Evolutionary conservation across 2,797 vertebrate genomes (phyloP).

Genomic region (Schizopygopsis pylzovi): DNA sequence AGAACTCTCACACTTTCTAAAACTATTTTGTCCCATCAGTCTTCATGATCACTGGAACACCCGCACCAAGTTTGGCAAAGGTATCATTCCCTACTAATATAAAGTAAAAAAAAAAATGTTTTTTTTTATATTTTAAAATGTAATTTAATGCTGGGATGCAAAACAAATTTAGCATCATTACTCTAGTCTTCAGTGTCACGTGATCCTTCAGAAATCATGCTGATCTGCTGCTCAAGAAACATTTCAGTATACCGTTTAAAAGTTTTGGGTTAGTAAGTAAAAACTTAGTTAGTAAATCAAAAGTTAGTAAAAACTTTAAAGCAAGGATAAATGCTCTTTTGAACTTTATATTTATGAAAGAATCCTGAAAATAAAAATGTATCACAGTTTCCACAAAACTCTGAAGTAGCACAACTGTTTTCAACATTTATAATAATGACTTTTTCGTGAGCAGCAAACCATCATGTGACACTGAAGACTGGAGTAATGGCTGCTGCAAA

Average conservation of each 20-base stretch:
- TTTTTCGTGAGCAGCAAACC: not conserved
- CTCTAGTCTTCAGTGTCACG: no score
- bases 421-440: not conserved
- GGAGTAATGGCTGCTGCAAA: not conserved
- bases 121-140: not conserved
- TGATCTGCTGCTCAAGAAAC: no score
- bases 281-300: no score
- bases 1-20: not conserved
- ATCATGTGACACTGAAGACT: not conserved
- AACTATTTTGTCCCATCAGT: not conserved
- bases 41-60: slow-evolving; percentile 25
- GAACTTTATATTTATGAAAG: not conserved
- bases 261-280: no score
- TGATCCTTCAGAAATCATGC: no score
- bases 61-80: not conserved
- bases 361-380: not conserved
- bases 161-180: not conserved
- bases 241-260: no score
- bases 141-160: not conserved
- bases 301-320: no score
- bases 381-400: not conserved
- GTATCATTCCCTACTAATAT: not conserved
- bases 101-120: no score
- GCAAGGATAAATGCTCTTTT: not conserved
- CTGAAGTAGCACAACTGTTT: not conserved